Evolutionary conservation across 2,113 vertebrate species (phyloP).

Genomic region (Hucho hucho): DNA sequence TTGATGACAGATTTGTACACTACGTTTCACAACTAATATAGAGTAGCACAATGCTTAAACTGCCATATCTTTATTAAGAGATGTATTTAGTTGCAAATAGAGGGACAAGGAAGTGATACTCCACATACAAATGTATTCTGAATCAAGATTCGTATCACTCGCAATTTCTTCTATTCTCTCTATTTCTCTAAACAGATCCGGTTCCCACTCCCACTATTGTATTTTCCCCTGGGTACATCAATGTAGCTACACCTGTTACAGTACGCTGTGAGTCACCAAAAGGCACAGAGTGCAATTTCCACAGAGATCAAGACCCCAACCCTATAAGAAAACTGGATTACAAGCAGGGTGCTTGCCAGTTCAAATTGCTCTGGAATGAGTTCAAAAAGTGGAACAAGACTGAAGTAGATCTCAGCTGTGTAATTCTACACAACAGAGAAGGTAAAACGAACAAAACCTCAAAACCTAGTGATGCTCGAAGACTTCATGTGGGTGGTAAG

Average conservation of each 20-base stretch:
- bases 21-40: no score
- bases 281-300: background rate
- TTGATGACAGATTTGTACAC: no score
- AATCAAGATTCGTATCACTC: background rate
- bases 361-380: background rate
- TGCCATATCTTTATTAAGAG: no score
- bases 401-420: background rate
- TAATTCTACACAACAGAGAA: background rate
- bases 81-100: background rate
- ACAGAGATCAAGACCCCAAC: background rate
- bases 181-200: background rate
- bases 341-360: background rate
- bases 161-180: background rate
- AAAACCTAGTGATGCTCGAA: background rate
- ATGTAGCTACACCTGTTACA: background rate
- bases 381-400: background rate
- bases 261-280: background rate
- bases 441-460: background rate
- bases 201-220: background rate
- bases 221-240: background rate
- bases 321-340: background rate
- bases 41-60: no score
- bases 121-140: background rate
- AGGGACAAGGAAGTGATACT: background rate
- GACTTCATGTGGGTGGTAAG: background rate